Evolutionary conservation across 2,888 invertebrate genomes (phyloP).

Genomic region (Leptinotarsa tumamoca): DNA sequence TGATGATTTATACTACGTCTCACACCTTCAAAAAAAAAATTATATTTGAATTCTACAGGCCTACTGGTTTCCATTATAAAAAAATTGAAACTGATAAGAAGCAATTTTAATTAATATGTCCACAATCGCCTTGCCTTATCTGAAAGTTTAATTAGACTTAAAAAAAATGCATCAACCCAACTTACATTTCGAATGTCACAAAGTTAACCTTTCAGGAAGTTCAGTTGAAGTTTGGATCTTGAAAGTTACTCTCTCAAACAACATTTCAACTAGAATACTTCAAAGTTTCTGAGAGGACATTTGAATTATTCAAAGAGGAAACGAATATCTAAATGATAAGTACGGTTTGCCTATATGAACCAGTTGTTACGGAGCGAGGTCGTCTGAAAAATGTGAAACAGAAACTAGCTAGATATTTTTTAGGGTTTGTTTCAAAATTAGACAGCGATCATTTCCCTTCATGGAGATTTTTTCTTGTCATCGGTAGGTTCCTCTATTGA

Average conservation of each 20-base stretch:
- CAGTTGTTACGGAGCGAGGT: not conserved
- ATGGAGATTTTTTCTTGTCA: too few species aligned
- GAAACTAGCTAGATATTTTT: too few species aligned
- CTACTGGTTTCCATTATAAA: not conserved
- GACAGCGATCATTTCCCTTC: too few species aligned
- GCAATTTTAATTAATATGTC: constrained; percentile 11
- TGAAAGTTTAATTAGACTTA: constrained; percentile 1
- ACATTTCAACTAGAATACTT: constrained; percentile 26
- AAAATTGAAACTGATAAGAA: not conserved
- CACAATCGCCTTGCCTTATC: not conserved
- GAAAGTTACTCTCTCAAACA: constrained; percentile 9
- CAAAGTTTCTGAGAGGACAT: constrained; percentile 17
- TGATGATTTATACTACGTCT: too few species aligned
- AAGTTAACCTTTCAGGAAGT: constrained; percentile 32
- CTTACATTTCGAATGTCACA: constrained; percentile 26
- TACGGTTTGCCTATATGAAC: not conserved
- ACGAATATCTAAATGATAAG: not conserved
- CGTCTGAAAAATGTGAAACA: not conserved
- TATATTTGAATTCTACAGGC: not conserved
- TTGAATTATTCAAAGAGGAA: constrained; percentile 12
- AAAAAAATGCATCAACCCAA: constrained; percentile 26
- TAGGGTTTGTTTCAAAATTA: too few species aligned
- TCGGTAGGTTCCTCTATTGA: too few species aligned
- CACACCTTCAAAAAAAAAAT: too few species aligned
- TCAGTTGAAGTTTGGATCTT: constrained; percentile 19